These are phyloP conservation scores for Nemotelus nigrinus DNA, from an alignment of 2,888 invertebrate genomes.

Conservation along the genomic window DNA sequence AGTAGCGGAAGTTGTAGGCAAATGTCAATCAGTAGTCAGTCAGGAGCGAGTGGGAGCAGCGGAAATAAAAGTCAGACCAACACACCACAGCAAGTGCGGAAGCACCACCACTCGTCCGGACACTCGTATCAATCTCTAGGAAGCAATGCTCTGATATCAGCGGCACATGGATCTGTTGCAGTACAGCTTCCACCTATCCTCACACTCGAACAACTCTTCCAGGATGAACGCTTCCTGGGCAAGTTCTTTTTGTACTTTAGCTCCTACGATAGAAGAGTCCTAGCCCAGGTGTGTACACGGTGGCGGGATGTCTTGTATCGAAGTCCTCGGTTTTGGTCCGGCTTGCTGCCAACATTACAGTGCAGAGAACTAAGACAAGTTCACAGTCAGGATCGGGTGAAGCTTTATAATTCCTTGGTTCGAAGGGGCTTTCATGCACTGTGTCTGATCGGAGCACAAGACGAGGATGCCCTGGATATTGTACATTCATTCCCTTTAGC, in stretches of 20 bases:
- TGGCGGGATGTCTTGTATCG: conserved; percentile 92
- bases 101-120: conserved; percentile 57
- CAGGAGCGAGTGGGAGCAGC: conserved; percentile 10
- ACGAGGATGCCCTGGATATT: conserved; percentile 89
- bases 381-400: conserved; percentile 68
- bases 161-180: conserved; percentile 53
- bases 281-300: conserved; percentile 85
- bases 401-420: conserved; percentile 83
- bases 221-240: conserved; percentile 85
- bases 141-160: conserved; percentile 26
- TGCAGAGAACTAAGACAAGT: conserved; percentile 82
- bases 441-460: conserved; percentile 84
- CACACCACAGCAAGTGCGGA: conserved; percentile 63
- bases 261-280: conserved; percentile 77
- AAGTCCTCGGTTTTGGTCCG: conserved; percentile 87
- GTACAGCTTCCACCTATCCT: conserved; percentile 70
- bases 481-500: conserved; percentile 86
- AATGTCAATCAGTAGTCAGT: not conserved
- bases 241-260: conserved; percentile 86
- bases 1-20: conserved; percentile 29
- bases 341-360: conserved; percentile 84
- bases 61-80: conserved; percentile 57
- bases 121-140: conserved; percentile 49
- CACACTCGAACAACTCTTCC: conserved; percentile 79
- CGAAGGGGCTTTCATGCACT: conserved; percentile 87